These are phyloP conservation scores for Drosophila ironensis DNA, from an alignment of 1,140 invertebrate species.

Conservation along the genomic window DNA sequence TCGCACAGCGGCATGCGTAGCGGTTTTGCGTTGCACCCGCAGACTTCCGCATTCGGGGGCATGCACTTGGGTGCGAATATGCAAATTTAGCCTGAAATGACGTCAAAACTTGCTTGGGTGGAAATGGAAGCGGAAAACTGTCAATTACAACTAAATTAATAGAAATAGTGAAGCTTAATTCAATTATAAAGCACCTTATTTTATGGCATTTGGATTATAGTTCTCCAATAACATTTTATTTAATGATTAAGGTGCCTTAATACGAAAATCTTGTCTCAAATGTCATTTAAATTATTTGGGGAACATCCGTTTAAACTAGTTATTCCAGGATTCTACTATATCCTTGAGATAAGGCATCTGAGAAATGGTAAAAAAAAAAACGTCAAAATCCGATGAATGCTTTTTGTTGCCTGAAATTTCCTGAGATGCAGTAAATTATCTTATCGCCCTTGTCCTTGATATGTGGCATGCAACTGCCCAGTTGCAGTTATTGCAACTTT, in stretches of 20 bases:
- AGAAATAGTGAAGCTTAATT: no score
- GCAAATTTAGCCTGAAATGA: conserved; percentile 35
- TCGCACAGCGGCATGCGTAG: conserved; percentile 59
- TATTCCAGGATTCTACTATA: no score
- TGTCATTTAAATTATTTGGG: no score
- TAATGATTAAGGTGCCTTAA: no score
- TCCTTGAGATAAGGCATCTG: not conserved
- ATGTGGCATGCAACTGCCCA: conserved; percentile 42
- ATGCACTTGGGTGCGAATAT: conserved; percentile 8
- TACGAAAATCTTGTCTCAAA: no score
- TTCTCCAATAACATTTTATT: no score
- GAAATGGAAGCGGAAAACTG: conserved; percentile 8
- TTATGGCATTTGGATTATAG: no score
- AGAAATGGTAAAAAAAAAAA: not conserved
- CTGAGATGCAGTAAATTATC: conserved; percentile 5
- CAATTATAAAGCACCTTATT: no score
- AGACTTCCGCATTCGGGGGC: conserved; percentile 62
- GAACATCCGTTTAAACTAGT: no score
- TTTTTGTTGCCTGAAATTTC: not conserved
- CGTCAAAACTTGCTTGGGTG: conserved; percentile 16
- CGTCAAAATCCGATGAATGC: not conserved
- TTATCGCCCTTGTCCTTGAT: conserved; percentile 42
- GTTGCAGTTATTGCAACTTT: conserved; percentile 34
- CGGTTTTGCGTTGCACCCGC: conserved; percentile 52
- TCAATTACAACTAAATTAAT: not conserved